A percentile compares a stretch with the other conserved stretches of the same genome.
Conservation (phyloP, 2,888 invertebrate species). For the Coenonympha glycerion region DNA sequence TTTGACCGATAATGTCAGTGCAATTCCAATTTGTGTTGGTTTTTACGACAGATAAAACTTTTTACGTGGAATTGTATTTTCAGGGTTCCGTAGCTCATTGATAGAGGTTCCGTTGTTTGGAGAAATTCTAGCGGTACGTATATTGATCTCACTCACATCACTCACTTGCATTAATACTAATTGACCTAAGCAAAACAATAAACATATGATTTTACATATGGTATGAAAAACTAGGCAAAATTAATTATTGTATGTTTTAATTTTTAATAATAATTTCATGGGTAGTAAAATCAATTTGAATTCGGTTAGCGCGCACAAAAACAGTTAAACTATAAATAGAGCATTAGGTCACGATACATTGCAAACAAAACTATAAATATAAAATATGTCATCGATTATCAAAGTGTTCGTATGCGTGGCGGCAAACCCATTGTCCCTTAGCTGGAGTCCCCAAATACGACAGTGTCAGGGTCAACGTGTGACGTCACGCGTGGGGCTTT, state of each 20-base stretch:
- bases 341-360: constrained; percentile 1
- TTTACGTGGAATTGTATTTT: too few relatives aligned
- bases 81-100: too few relatives aligned
- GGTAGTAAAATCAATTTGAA: too few relatives aligned
- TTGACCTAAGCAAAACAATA: too few relatives aligned
- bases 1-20: constrained; percentile 1
- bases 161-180: too few relatives aligned
- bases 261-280: too few relatives aligned
- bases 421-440: constrained; percentile 2
- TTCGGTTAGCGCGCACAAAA: not conserved
- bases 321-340: constrained; percentile 4
- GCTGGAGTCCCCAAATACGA: not conserved
- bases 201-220: too few relatives aligned
- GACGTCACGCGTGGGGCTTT: not conserved
- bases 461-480: constrained; percentile 2
- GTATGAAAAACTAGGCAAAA: too few relatives aligned
- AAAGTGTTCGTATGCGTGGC: constrained; percentile 1
- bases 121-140: too few relatives aligned
- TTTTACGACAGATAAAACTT: not conserved
- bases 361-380: constrained; percentile 1
- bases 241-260: not conserved
- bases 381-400: not conserved
- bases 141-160: too few relatives aligned
- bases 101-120: too few relatives aligned
- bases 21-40: not conserved